These are phyloP conservation scores for Achlya flavicornis DNA, from an alignment of 2,888 invertebrate genomes.

Conservation along the genomic window DNA sequence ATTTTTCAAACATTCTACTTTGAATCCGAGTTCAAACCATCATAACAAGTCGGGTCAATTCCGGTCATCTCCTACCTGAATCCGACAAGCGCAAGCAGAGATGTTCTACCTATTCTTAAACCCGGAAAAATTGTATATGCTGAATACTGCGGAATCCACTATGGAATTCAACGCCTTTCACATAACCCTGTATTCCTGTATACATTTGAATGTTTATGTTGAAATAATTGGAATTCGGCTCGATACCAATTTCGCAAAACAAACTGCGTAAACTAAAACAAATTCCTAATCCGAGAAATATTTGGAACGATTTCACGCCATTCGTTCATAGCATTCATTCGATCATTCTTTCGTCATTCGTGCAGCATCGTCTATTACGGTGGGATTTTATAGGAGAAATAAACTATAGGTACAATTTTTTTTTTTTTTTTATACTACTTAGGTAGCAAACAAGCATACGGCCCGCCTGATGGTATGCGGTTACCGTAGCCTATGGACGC, in stretches of 20 bases:
- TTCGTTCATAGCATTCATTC: background rate
- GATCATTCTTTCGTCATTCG: background rate
- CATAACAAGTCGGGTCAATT: background rate
- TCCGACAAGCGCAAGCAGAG: slow-evolving; percentile 4
- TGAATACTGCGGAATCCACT: background rate
- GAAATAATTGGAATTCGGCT: slow-evolving; percentile 1
- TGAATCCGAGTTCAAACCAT: background rate
- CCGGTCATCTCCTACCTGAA: slow-evolving; percentile 3
- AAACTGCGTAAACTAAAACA: slow-evolving; percentile 8
- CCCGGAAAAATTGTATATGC: slow-evolving; percentile 1
- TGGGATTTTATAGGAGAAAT: background rate
- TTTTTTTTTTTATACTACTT: no score
- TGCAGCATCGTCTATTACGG: background rate
- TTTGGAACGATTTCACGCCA: slow-evolving; percentile 1
- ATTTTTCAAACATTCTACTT: slow-evolving; percentile 2
- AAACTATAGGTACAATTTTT: background rate
- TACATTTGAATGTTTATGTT: slow-evolving; percentile 6
- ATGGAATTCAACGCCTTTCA: slow-evolving; percentile 6
- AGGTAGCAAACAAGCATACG: no score
- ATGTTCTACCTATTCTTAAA: slow-evolving; percentile 1
- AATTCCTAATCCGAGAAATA: slow-evolving; percentile 5
- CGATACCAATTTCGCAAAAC: slow-evolving; percentile 5
- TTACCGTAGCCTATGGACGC: no score
- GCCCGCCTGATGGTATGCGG: no score
- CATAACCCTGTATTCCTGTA: background rate